phyloP scores from a whole-genome alignment of 2,888 invertebrate species.

The Trichopria drosophilae region DNA sequence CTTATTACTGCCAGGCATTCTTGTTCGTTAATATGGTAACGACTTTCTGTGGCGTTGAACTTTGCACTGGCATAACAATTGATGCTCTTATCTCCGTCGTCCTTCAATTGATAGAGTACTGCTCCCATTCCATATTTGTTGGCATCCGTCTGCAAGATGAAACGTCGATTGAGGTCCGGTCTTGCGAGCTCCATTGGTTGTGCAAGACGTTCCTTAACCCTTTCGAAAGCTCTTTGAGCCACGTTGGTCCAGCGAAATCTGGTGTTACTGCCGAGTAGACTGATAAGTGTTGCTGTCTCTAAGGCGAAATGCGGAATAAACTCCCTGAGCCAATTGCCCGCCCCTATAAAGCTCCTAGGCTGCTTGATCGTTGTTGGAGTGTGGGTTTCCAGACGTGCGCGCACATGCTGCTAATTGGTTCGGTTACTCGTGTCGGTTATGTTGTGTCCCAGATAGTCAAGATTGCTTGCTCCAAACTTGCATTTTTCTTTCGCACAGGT shows the following conservation, averaged over 20 bases:
- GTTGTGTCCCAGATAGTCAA: slow-evolving; percentile 39
- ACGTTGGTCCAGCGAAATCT: slow-evolving; percentile 7
- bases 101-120: not conserved
- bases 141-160: too few relatives aligned
- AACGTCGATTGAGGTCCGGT: too few relatives aligned
- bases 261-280: too few relatives aligned
- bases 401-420: slow-evolving; percentile 1
- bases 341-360: slow-evolving; percentile 11
- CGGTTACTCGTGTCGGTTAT: not conserved
- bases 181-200: too few relatives aligned
- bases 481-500: slow-evolving; percentile 31
- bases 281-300: slow-evolving; percentile 1
- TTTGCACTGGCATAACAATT: slow-evolving; percentile 20
- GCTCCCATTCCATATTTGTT: too few relatives aligned
- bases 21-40: too few relatives aligned
- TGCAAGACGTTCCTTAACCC: slow-evolving; percentile 8
- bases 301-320: slow-evolving; percentile 16
- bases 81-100: not conserved
- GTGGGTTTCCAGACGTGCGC: slow-evolving; percentile 4
- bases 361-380: slow-evolving; percentile 8
- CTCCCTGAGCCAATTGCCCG: slow-evolving; percentile 29
- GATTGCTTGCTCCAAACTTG: slow-evolving; percentile 28
- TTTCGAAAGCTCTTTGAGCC: slow-evolving; percentile 6
- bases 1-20: too few relatives aligned
- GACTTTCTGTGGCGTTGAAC: too few relatives aligned